These are phyloP conservation scores for Xiphydria camelus DNA, from an alignment of 2,888 invertebrate species.

Conservation along the genomic window DNA sequence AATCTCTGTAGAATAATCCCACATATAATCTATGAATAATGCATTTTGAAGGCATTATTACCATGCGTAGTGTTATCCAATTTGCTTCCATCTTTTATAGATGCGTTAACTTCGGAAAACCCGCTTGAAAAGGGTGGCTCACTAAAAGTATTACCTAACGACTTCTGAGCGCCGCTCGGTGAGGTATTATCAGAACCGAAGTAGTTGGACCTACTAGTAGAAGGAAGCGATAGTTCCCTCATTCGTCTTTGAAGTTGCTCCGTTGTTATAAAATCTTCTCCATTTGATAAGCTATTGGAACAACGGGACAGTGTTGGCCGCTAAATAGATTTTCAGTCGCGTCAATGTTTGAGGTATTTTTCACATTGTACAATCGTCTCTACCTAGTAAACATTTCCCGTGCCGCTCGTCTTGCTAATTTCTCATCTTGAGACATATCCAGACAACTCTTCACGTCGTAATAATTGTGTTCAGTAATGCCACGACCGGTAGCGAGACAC, in stretches of 20 bases:
- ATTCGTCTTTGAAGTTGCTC: constrained; percentile 78
- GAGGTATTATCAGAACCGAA: constrained; percentile 20
- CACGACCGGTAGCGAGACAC: constrained; percentile 73
- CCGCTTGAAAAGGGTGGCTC: constrained; percentile 37
- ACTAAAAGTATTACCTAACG: constrained; percentile 29
- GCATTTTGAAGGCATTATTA: constrained; percentile 47
- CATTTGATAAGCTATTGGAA: constrained; percentile 72
- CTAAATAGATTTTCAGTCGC: neutral
- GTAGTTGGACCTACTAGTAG: constrained; percentile 23
- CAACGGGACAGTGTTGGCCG: no score
- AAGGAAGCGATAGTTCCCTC: constrained; percentile 60
- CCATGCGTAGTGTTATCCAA: constrained; percentile 32
- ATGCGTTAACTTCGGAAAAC: constrained; percentile 32
- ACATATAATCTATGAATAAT: no score
- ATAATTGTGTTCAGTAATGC: constrained; percentile 74
- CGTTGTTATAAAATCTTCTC: constrained; percentile 84
- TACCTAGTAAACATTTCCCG: constrained; percentile 84
- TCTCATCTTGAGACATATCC: constrained; percentile 83
- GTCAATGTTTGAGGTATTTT: neutral
- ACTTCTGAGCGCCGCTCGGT: constrained; percentile 31
- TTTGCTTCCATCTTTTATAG: constrained; percentile 31
- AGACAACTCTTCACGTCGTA: constrained; percentile 78
- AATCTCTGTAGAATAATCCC: no score
- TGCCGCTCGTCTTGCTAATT: constrained; percentile 84
- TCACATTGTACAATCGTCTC: constrained; percentile 8